Percentiles rank a stretch among this genome's conserved stretches.
These are phyloP conservation scores for Amaurobius ferox DNA, from an alignment of 2,888 invertebrate genomes.

Conservation along the genomic window DNA sequence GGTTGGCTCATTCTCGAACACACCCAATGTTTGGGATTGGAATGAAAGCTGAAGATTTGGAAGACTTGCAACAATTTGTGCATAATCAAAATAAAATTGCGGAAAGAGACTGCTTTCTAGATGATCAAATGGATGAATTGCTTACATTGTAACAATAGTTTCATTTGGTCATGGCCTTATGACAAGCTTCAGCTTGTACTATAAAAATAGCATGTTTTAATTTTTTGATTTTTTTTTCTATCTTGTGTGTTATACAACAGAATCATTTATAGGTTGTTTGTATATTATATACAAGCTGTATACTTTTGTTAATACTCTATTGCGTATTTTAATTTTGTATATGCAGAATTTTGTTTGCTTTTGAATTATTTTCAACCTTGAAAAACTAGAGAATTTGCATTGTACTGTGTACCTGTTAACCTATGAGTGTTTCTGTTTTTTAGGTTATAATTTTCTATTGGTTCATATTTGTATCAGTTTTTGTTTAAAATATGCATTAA, in stretches of 20 bases:
- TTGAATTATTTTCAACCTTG: too few relatives aligned
- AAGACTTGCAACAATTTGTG: conserved; percentile 58
- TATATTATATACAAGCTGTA: too few relatives aligned
- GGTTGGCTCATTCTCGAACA: conserved; percentile 59
- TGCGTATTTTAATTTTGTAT: too few relatives aligned
- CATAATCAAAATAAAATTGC: conserved; percentile 50
- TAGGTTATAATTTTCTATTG: too few relatives aligned
- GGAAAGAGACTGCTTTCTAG: conserved; percentile 57
- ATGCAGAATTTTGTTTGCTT: too few relatives aligned
- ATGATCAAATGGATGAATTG: conserved; percentile 65
- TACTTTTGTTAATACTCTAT: too few relatives aligned
- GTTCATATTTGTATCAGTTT: too few relatives aligned
- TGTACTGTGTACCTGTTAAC: too few relatives aligned
- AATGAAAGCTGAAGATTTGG: conserved; percentile 52
- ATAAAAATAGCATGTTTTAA: background rate
- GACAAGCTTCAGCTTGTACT: background rate
- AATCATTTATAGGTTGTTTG: background rate
- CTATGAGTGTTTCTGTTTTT: too few relatives aligned
- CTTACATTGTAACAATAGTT: conserved; percentile 32
- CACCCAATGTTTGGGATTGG: conserved; percentile 64
- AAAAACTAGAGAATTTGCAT: too few relatives aligned
- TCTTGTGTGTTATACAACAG: conserved; percentile 4
- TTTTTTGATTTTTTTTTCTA: background rate
- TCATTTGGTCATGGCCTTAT: conserved; percentile 7
- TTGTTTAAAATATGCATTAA: too few relatives aligned